Conservation (phyloP, 2,797 vertebrate species). For the Gephyroberyx darwinii region DNA sequence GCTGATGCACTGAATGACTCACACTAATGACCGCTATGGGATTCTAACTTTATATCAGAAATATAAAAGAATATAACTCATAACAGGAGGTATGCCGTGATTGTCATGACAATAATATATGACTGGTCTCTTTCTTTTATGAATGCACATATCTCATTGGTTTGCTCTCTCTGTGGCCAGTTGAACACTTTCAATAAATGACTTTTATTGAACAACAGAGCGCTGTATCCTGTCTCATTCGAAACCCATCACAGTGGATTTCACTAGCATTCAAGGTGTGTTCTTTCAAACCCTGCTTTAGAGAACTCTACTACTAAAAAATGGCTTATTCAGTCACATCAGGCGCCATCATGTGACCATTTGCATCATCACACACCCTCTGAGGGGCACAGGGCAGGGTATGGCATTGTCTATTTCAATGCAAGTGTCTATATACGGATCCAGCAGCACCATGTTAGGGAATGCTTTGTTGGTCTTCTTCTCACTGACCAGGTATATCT, state of each 20-base stretch:
- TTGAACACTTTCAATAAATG: constrained; percentile 69
- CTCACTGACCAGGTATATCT: constrained; percentile 87
- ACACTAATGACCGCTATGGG: constrained; percentile 10
- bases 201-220: constrained; percentile 29
- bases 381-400: constrained; percentile 87
- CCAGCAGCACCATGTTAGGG: constrained; percentile 85
- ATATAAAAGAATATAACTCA: constrained; percentile 11
- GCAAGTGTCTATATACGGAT: constrained; percentile 87
- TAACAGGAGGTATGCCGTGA: constrained; percentile 12
- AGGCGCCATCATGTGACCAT: constrained; percentile 40
- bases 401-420: constrained; percentile 82
- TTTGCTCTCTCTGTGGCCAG: constrained; percentile 44
- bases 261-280: neutral
- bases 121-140: constrained; percentile 44
- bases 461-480: constrained; percentile 82
- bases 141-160: constrained; percentile 29
- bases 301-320: neutral
- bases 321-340: neutral
- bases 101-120: constrained; percentile 34
- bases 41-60: constrained; percentile 29
- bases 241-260: neutral
- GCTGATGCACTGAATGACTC: constrained; percentile 35
- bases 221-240: constrained; percentile 13
- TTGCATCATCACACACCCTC: constrained; percentile 82
- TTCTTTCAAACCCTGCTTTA: neutral